These are phyloP conservation scores for Taeniopygia guttata DNA, from an alignment of 2,797 vertebrate species.

Conservation along the genomic window DNA sequence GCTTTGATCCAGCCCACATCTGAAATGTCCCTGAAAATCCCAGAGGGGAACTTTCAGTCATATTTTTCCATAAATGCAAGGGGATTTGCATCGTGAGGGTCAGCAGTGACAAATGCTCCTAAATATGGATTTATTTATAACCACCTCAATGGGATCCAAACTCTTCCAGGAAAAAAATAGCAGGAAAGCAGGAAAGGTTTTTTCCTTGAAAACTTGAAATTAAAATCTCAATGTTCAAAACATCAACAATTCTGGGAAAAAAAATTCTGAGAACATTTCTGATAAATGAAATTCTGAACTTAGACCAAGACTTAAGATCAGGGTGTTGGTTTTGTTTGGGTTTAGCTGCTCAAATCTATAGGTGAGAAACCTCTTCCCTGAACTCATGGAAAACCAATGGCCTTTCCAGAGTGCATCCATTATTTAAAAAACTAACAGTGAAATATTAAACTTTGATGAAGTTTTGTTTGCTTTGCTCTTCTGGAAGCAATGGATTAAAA, in stretches of 20 bases:
- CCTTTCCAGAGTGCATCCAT: background rate
- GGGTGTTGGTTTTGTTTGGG: fast-evolving
- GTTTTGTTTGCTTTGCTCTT: background rate
- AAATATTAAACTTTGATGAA: background rate
- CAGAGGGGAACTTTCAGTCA: fast-evolving
- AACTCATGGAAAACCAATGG: background rate
- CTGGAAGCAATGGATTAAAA: background rate
- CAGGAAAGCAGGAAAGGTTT: background rate
- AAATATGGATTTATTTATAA: fast-evolving
- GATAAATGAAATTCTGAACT: background rate
- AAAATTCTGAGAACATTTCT: background rate
- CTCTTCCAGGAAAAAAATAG: background rate
- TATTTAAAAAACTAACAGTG: background rate
- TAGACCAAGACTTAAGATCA: background rate
- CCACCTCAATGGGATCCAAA: fast-evolving
- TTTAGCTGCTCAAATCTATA: background rate
- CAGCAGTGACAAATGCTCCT: background rate
- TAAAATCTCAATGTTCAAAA: background rate
- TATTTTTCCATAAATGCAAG: fast-evolving
- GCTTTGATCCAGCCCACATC: background rate
- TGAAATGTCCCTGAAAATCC: background rate
- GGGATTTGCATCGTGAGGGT: fast-evolving
- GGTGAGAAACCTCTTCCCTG: background rate
- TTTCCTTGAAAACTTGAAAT: background rate
- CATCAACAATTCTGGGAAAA: fast-evolving